Percentiles rank a stretch among this genome's conserved stretches.
phyloP scores from a whole-genome alignment of 2,113 vertebrate species.

The Myocastor coypus region DNA sequence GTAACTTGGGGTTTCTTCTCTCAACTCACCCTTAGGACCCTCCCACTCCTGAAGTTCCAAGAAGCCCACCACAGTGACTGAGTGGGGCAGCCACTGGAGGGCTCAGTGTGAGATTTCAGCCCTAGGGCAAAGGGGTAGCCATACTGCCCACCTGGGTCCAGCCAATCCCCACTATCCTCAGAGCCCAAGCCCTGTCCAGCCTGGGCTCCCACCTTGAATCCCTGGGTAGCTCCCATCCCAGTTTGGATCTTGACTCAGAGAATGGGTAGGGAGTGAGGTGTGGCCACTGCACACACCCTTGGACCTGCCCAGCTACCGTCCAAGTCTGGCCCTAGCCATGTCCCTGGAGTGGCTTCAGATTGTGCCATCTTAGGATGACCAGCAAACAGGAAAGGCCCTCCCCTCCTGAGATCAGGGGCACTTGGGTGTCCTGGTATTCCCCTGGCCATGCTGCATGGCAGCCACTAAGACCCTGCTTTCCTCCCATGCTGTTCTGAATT shows the following conservation, averaged over 20 bases:
- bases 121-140: no score
- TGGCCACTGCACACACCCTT: not conserved
- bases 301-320: not conserved
- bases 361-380: not conserved
- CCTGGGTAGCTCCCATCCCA: not conserved
- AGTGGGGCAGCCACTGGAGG: not conserved
- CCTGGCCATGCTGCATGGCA: not conserved
- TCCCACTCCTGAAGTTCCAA: not conserved
- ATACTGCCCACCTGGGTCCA: not conserved
- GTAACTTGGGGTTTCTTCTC: not conserved
- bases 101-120: not conserved
- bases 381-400: not conserved
- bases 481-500: not conserved
- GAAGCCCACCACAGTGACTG: not conserved
- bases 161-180: not conserved
- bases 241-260: not conserved
- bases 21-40: not conserved
- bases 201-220: no score
- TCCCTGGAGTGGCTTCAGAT: not conserved
- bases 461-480: not conserved
- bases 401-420: not conserved
- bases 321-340: not conserved
- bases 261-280: not conserved
- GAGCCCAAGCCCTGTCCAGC: not conserved
- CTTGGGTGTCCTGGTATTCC: not conserved